phyloP scores from a whole-genome alignment of 2,888 invertebrate species.

The Clivina fossor region DNA sequence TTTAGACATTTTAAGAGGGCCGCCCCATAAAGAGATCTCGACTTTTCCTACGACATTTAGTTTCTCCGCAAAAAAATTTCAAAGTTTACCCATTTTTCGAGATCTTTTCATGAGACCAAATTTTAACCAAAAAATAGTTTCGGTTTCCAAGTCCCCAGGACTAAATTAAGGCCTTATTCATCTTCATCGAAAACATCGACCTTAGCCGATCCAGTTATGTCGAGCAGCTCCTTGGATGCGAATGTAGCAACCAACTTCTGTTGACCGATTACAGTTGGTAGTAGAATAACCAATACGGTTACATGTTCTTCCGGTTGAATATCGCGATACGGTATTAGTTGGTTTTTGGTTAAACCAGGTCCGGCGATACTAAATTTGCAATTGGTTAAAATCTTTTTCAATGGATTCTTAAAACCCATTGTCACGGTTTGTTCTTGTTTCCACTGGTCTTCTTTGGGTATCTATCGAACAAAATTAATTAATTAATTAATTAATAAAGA shows the following conservation, averaged over 20 bases:
- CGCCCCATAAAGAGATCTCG: too few relatives aligned
- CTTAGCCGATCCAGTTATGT: slow-evolving; percentile 67
- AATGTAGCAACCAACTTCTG: slow-evolving; percentile 71
- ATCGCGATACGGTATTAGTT: slow-evolving; percentile 59
- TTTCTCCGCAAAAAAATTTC: too few relatives aligned
- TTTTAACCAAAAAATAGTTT: too few relatives aligned
- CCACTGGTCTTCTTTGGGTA: slow-evolving; percentile 62
- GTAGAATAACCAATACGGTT: slow-evolving; percentile 59
- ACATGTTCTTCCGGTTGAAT: slow-evolving; percentile 60
- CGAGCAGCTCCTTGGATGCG: slow-evolving; percentile 67
- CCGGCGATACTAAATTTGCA: slow-evolving; percentile 73
- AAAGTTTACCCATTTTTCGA: too few relatives aligned
- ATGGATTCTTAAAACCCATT: slow-evolving; percentile 70
- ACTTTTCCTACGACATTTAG: too few relatives aligned
- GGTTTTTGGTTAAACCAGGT: slow-evolving; percentile 64
- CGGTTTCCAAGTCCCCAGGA: too few relatives aligned
- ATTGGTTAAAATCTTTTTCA: slow-evolving; percentile 63
- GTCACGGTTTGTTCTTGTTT: slow-evolving; percentile 59
- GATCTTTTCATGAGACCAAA: too few relatives aligned
- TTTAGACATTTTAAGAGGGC: too few relatives aligned
- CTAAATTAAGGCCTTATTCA: too few relatives aligned
- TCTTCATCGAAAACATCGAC: slow-evolving; percentile 57
- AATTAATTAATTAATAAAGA: too few relatives aligned
- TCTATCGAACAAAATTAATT: too few relatives aligned
- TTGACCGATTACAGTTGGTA: slow-evolving; percentile 65